phyloP scores from a whole-genome alignment of 2,113 vertebrate genomes.

The Narcine bancroftii region DNA sequence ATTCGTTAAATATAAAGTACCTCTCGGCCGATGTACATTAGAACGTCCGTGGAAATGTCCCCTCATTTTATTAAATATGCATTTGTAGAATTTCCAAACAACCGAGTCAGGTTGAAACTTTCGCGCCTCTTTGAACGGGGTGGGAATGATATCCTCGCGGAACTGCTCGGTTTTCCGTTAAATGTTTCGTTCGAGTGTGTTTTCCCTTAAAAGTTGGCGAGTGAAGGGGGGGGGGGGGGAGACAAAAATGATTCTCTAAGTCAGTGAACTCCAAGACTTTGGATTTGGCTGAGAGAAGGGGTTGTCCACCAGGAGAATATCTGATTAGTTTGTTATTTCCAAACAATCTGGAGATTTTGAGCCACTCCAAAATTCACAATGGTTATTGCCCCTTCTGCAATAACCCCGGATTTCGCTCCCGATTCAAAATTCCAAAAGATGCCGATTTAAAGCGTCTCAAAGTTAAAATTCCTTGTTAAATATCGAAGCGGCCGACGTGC shows the following conservation, averaged over 20 bases:
- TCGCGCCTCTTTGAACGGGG: neutral
- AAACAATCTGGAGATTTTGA: neutral
- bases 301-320: neutral
- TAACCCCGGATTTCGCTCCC: neutral
- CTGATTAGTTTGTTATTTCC: neutral
- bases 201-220: neutral
- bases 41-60: neutral
- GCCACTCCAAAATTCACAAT: neutral
- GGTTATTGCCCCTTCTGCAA: neutral
- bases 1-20: neutral
- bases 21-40: no score
- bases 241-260: neutral
- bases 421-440: neutral
- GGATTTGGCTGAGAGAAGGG: neutral
- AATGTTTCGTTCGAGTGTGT: neutral
- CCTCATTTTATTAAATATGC: neutral
- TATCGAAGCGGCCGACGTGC: neutral
- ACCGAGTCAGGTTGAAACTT: neutral
- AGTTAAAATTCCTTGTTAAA: neutral
- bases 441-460: neutral
- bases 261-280: neutral
- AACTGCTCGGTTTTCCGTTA: neutral
- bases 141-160: neutral
- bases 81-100: neutral
- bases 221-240: no score